Base-by-base conservation (phyloP, 2,113 vertebrate species). In the Epinephelus moara region DNA sequence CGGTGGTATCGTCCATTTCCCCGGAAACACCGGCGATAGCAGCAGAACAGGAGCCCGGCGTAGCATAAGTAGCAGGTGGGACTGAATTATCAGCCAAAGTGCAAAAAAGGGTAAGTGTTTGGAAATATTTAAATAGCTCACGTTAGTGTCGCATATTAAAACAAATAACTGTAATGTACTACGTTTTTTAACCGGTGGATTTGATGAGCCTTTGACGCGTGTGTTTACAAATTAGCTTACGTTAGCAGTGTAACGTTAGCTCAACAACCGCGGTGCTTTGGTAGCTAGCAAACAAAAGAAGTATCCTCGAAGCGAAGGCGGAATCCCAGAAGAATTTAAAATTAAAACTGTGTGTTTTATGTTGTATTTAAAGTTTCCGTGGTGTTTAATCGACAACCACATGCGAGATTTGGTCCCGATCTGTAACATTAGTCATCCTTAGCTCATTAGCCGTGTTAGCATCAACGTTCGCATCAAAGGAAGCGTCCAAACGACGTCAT, bases 281-380 rank as follows among this genome's bases (percentile, higher is more conserved):
- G 70, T 60, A 75, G 70, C 75, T 64, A 60, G n/a, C 77, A 80
- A 72, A 91, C 89, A 92, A 92, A 87, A 90, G 85, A 69, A 59
- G 59, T 18, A 9, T 21, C 2, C 27, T 21, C 9, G 15, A n/a
- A 59, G 37, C 8, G 7, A 30, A 30, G 2, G 4, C 47, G 19
- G 5, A 19, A 4, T 11, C 21, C 0, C 2, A 5, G 2, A 42
- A 33, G 0, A 25, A 9, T n/a, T 1, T 61, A 2, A 25, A 37
- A 4, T 3, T 0, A 61, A 10, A 0, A 12, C 0, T 27, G 8
- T 23, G 1, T 37, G 10, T 60, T 53, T 21, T 9, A 1, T 0
- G 30, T 0, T 10, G 17, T 23, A 0, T 18, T 12, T 23, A 0
- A 52, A 11, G 21, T 37, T 2, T 19, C 4, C 21, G 9, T 12